Evolutionary conservation across 2,888 invertebrate species (phyloP), one percentile per base, ranked within the genome.

Genomic region (Leucophenga montana): DNA sequence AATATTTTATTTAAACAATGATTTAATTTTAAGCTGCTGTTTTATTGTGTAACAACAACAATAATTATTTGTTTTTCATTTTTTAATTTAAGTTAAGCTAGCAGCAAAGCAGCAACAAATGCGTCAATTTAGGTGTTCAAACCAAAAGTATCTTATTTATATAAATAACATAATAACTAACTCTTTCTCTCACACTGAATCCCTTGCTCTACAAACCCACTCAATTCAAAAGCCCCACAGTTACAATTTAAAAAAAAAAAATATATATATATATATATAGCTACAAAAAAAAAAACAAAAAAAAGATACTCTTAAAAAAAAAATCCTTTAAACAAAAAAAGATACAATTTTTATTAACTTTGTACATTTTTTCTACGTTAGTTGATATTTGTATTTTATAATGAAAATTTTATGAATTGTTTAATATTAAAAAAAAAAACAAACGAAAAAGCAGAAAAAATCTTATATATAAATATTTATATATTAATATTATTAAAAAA

Each of bases 391-490:
- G 70, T 75, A 74, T 71, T 72, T 77, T 72, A 71, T 77, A 73
- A 76, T 46, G 22, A 75, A 72, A 59, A 54, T 69, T 71, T 75
- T 68, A 78, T 75, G 74, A 75, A 75, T 71, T 75, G 73, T 73
- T 76, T 72, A 71, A 69, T 69, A 65, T 71, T 73, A 61, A 73
- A 62, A 71, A 62, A 71, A 68, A 53, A 72, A 74, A 71, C 27
- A 27, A 27, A 27, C 27, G 27, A 27, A 27, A 27, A 27, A 27
- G 27, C 67, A 68, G 69, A 69, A 72, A 69, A 74, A 64, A 70
- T 77, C 76, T 74, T 78, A 48, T 78, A 79, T 74, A 75, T 74
- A 83, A 82, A 80, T 80, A 82, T 83, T 78, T 78, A 83, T 82
- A 83, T 74, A 67, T 31, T 74, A 79, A 72, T 83, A 80, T 73